Evolutionary conservation across 2,888 invertebrate genomes (phyloP), one percentile per base, ranked within the genome.

Genomic region (Drosophila histrio): DNA sequence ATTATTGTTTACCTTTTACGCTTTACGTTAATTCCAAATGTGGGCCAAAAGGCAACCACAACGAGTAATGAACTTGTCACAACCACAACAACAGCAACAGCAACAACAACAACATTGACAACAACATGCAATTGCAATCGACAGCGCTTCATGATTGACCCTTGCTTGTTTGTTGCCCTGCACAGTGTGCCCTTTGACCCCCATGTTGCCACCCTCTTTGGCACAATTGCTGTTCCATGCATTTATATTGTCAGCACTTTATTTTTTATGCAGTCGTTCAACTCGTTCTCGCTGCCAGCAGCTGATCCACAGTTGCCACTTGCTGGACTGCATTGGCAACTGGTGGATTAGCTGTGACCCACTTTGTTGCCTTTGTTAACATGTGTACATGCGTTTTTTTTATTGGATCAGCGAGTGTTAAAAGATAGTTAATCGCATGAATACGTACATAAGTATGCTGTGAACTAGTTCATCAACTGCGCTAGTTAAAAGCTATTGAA

Each of bases 1-100:
- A 85, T 79, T 87, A 76, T 87, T 83, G 87, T 83, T 83, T 87
- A 83, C 87, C 69, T 87, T 83, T 82, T 67, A 43, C 52, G 38
- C 57, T 87, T 81, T 68, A 49, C 47, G 50, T 58, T 66, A 58
- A 62, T 72, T 39, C 67, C 11, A 9, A 65, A 75, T 58, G 49
- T 50, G 57, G 49, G 44, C 46, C 50, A 62, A 53, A 46, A 19
- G 26, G 28, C 52, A 52, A 17, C 57, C 38, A 52, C 53, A 68
- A 15, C 72, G 60, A 50, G 54, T 65, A 73, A 68, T 72, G 52
- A 72, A 73, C 68, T 73, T 68, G 68, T 47, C 39, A 17, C 28
- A 34, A n/a, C 11, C 44, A 15, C 17, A 17, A 9, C 22, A n/a
- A 24, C 17, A 21, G 11, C 52, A 19, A 7, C 8, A 15, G 30